Conservation (phyloP, 2,797 vertebrate species). For the Dryobates pubescens region DNA sequence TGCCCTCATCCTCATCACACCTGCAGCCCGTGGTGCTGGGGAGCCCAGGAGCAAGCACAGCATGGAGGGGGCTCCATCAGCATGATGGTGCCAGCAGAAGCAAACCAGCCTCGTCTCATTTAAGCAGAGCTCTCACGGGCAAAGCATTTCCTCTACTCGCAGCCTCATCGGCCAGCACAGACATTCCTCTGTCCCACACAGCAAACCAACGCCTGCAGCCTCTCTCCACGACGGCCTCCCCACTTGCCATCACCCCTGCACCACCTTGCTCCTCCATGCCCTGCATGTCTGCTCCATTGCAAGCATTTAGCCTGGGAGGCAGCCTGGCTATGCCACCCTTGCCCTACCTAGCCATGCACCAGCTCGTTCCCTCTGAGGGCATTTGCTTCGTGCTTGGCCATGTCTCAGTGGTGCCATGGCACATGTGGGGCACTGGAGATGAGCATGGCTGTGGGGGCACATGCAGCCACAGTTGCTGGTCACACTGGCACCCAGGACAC, state of each 20-base stretch:
- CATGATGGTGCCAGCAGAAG: neutral
- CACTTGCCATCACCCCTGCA: neutral
- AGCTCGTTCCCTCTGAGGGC: neutral
- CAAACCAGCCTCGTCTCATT: neutral
- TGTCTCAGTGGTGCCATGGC: neutral
- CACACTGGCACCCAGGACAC: neutral
- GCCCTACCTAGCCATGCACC: too few species aligned
- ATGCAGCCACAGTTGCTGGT: fast-evolving
- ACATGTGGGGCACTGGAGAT: fast-evolving
- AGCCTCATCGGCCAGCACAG: conserved; percentile 29
- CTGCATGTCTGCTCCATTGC: neutral
- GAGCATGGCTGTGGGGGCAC: fast-evolving
- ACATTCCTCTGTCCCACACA: conserved; percentile 63
- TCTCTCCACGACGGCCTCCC: fast-evolving
- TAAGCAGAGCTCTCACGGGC: conserved; percentile 40
- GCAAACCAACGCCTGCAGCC: neutral
- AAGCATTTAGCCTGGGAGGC: neutral
- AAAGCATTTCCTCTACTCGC: conserved; percentile 60
- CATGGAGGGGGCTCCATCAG: fast-evolving
- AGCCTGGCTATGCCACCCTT: neutral
- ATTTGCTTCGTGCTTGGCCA: fast-evolving
- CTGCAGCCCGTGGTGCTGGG: neutral
- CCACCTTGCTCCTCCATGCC: fast-evolving
- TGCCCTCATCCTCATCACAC: neutral
- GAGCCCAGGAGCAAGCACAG: neutral